Evolutionary conservation across 2,797 vertebrate genomes (phyloP), one percentile per base, ranked within the genome.

Genomic region (Sebastiscus albofasciatus): DNA sequence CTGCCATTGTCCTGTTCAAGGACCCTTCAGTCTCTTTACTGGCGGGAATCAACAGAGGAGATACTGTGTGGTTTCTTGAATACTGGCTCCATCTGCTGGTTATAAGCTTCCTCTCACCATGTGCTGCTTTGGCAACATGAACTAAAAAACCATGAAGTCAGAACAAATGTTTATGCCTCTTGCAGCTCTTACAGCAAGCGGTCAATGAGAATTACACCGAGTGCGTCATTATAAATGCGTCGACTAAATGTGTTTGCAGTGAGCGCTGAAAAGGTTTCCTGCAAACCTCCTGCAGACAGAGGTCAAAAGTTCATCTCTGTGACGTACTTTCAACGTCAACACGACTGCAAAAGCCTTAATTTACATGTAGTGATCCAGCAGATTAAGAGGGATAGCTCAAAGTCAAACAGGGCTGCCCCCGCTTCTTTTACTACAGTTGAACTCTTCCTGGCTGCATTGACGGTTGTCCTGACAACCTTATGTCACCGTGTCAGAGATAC

Each of bases 31-130:
- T 52, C 0, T 22, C 22, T 56, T 27, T 8, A 8, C 12, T 46
- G 14, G 27, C 7, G 26, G 18, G 68, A 78, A 33, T 75, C 26
- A 62, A 27, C 2, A 18, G n/a, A 2, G 9, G 16, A 61, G 56
- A 74, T 1, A 3, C 5, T 16, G 4, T 42, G 9, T 33, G 4
- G 36, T 54, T 87, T 52, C 71, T 86, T 92, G 84, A 81, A 83
- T 68, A 5, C 67, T 90, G 75, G 91, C 88, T 52, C 93, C 93
- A 91, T 86, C 93, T 95, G 80, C 89, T 93, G 93, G 92, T 67
- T 16, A 10, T 9, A 34, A 18, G 13, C 3, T n/a, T n/a, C 31
- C 4, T 55, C 4, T 56, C 20, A 36, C 7, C 18, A 1, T 61
- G 29, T 27, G 26, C 18, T 36, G 9, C 49, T 20, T 20, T 1